Conservation (phyloP, 2,888 invertebrate genomes). For the Cynaeus angustus region DNA sequence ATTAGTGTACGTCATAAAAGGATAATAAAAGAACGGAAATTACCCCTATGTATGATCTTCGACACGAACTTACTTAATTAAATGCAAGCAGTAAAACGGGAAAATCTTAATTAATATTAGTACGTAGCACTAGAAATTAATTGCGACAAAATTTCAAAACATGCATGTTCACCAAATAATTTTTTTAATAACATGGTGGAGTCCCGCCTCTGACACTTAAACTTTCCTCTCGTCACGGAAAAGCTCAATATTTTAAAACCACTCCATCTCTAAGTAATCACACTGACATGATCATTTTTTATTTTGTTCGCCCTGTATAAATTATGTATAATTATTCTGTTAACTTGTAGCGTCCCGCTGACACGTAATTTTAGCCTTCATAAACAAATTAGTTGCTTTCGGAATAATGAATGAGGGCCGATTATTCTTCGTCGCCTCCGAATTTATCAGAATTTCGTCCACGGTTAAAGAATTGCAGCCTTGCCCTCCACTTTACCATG, state of each 20-base stretch:
- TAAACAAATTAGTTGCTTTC: conserved; percentile 39
- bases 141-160: neutral
- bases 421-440: conserved; percentile 32
- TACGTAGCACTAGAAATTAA: neutral
- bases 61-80: conserved; percentile 17
- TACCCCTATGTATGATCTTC: conserved; percentile 5
- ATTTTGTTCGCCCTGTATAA: conserved; percentile 12
- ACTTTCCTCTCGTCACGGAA: conserved; percentile 6
- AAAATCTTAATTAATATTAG: conserved; percentile 10
- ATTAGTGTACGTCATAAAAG: conserved; percentile 10
- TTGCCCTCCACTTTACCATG: conserved; percentile 63
- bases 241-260: conserved; percentile 11
- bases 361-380: conserved; percentile 38
- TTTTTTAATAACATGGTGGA: conserved; percentile 2
- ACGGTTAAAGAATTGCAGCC: conserved; percentile 61
- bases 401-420: conserved; percentile 36
- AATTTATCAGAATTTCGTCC: conserved; percentile 59
- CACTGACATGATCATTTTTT: conserved; percentile 7
- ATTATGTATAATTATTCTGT: conserved; percentile 21
- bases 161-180: no score
- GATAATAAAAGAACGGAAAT: conserved; percentile 13
- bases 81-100: conserved; percentile 7
- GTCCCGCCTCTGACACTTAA: conserved; percentile 8
- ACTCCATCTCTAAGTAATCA: conserved; percentile 5
- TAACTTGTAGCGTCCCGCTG: conserved; percentile 18